phyloP scores from a whole-genome alignment of 2,797 vertebrate species.

The Mergus octosetaceus region DNA sequence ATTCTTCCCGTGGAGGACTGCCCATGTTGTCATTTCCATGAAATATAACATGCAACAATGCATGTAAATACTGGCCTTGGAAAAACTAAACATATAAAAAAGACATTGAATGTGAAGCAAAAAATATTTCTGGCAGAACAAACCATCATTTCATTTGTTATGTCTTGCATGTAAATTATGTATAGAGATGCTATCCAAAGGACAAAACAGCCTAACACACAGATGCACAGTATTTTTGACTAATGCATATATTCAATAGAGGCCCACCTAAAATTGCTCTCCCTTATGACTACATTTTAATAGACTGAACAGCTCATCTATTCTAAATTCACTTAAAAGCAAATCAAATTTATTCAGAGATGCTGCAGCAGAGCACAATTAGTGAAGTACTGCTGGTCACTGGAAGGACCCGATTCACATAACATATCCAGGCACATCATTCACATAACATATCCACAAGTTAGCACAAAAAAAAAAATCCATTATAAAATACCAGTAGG shows the following conservation, averaged over 20 bases:
- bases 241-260: slow-evolving; percentile 1
- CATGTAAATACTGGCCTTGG: slow-evolving; percentile 15
- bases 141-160: slow-evolving; percentile 28
- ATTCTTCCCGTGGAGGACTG: neutral
- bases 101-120: neutral
- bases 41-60: slow-evolving; percentile 3
- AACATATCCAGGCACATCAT: neutral
- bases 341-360: slow-evolving; percentile 38
- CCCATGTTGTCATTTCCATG: neutral
- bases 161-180: slow-evolving; percentile 28
- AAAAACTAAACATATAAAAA: neutral
- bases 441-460: neutral
- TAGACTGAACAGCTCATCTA: neutral
- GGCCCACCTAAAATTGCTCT: neutral
- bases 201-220: neutral
- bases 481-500: neutral
- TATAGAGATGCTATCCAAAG: slow-evolving; percentile 32
- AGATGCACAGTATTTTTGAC: neutral
- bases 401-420: neutral
- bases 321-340: slow-evolving; percentile 23
- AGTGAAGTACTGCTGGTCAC: neutral
- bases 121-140: slow-evolving; percentile 8
- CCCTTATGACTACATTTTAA: neutral
- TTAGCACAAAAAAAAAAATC: neutral
- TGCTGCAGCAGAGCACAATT: neutral